Base-by-base conservation (phyloP, 2,888 invertebrate species). In the Panzeria rudis region DNA sequence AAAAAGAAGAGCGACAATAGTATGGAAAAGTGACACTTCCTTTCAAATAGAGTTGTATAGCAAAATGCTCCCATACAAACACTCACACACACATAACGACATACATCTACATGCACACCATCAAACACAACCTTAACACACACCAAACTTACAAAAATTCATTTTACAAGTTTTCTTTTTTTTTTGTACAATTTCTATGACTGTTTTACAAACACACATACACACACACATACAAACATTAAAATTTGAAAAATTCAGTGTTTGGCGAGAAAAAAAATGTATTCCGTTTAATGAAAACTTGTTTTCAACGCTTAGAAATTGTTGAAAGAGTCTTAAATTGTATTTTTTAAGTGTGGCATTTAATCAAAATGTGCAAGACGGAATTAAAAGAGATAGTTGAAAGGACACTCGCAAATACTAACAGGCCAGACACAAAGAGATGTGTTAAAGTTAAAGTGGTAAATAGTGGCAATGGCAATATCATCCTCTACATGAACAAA, bases 271-370 rank as follows among this genome's bases (percentile, higher is more conserved):
- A 66, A 62, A 41, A 76, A 61, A 62, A 25, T 17, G 13, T 38
- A 11, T 77, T 56, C 25, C 50, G n/a, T 69, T 56, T 78, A 78
- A 78, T 78, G 69, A 78, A 78, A 78, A 78, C 59, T 78, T 69
- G 54, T 64, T 72, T 72, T 79, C 79, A 64, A 56, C 79, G 79
- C 64, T 79, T 64, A 79, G 47, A 79, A 79, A 56, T 64, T 64
- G 64, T 64, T 59, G 54, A 64, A 79, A 72, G 72, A 79, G 47
- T 64, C 72, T 79, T 64, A 79, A 79, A 79, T 79, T 79, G 64
- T 64, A 72, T 47, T 56, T 72, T 69, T 35, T 71, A 64, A 64
- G 47, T 72, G 72, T 56, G 56, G 41, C 61, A 23, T 72, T 72
- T 64, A 64, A 47, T 79, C 52, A 56, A 56, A 72, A 54, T 35